phyloP scores from a whole-genome alignment of 2,113 vertebrate genomes.

The Alouatta palliata region DNA sequence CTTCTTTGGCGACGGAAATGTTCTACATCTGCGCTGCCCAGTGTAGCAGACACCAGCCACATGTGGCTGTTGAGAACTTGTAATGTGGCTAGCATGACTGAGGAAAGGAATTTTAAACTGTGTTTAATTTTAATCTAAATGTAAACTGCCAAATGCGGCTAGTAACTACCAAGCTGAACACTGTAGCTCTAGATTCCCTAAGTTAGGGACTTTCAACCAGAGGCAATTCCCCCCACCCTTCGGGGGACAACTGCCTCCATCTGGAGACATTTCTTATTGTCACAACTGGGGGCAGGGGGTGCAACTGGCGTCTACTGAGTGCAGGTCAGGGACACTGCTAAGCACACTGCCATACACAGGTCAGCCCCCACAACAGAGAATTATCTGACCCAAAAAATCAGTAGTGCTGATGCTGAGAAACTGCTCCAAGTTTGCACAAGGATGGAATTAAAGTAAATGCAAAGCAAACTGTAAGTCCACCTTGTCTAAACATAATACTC shows the following conservation, averaged over 20 bases:
- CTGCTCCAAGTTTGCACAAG: background rate
- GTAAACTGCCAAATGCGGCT: background rate
- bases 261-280: background rate
- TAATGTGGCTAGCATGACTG: background rate
- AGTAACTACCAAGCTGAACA: background rate
- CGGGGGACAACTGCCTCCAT: background rate
- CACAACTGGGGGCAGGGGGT: background rate
- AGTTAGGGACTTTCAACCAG: background rate
- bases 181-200: background rate
- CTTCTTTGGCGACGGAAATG: background rate
- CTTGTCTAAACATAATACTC: slow-evolving; percentile 37
- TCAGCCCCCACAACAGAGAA: background rate
- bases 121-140: background rate
- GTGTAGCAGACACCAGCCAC: background rate
- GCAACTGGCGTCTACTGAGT: background rate
- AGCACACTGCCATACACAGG: background rate
- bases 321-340: background rate
- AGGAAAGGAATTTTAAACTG: background rate
- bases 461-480: slow-evolving; percentile 20
- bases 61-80: background rate
- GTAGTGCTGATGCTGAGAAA: background rate
- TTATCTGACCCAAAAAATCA: background rate
- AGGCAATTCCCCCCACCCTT: background rate
- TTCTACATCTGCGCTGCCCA: background rate
- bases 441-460: slow-evolving; percentile 30